A percentile compares a stretch with the other conserved stretches of the same genome.
Conservation (phyloP, 2,888 invertebrate genomes). For the Stomorhina lunata region DNA sequence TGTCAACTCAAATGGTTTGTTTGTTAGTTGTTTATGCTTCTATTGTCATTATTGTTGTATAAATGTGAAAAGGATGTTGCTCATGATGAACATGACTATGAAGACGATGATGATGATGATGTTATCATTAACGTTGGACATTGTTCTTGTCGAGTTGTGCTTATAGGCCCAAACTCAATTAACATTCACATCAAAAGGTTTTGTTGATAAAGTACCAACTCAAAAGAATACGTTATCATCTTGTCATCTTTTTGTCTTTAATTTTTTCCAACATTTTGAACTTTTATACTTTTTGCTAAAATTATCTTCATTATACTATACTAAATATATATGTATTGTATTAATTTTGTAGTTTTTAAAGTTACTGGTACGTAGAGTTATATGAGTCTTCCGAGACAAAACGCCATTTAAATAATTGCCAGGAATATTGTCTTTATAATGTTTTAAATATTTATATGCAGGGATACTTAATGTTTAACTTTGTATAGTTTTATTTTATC, state of each 20-base stretch:
- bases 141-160: conserved; percentile 21
- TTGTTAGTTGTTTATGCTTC: background rate
- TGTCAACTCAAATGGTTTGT: conserved; percentile 22
- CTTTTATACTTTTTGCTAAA: background rate
- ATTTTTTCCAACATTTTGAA: conserved; percentile 24
- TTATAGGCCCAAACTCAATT: conserved; percentile 50
- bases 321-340: background rate
- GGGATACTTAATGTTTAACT: background rate
- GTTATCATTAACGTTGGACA: background rate
- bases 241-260: conserved; percentile 26
- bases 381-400: conserved; percentile 40
- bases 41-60: conserved; percentile 6
- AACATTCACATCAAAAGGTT: conserved; percentile 49
- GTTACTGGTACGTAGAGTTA: conserved; percentile 22
- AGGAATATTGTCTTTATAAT: no score
- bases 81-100: background rate
- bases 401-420: conserved; percentile 44
- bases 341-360: conserved; percentile 2
- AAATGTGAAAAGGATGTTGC: background rate
- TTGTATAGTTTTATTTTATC: conserved; percentile 4
- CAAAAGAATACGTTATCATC: conserved; percentile 31
- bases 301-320: background rate
- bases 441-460: background rate
- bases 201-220: conserved; percentile 44
- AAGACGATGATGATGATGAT: background rate